Evolutionary conservation across 2,888 invertebrate species (phyloP), one percentile per base, ranked within the genome.

Genomic region (Synergus itoensis): DNA sequence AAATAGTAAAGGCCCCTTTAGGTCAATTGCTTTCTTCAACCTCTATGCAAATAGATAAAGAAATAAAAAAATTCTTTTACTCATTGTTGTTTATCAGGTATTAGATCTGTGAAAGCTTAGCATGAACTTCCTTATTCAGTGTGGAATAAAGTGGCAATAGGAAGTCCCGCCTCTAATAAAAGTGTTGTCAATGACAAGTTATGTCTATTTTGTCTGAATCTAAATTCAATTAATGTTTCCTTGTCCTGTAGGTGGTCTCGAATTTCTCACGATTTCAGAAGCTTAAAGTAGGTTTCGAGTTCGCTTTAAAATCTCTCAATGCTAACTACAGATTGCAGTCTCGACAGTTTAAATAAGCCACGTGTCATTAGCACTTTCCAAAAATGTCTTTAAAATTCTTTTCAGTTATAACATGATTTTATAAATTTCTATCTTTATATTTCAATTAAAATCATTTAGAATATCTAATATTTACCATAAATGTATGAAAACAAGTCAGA

Each of bases 211-310:
- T 43, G 28, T 45, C 28, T 69, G 48, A 69, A 28, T 69, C 3
- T 69, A 48, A 48, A 69, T 11, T 69, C 48, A 28, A 69, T 28
- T 69, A 28, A 36, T 53, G n/a, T n/a, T 73, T 57, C 9, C 53
- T 53, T 53, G 53, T 73, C 40, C n/a, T 40, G n/a, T 73, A 73
- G n/a, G 53, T 57, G 11, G 40, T n/a, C 28, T 14, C 53, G n/a
- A 57, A 73, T 73, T 53, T 73, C 73, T 53, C 73, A 53, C 73
- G 40, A 57, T 73, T 73, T 73, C 73, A 40, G 53, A 36, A 40
- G 36, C 11, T 53, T 28, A 57, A 67, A 73, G 73, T 73, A 73
- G 73, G 53, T 73, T 73, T 73, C 28, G 53, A 73, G 73, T 45
- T 73, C 53, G n/a, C 73, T 73, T 40, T 73, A 11, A n/a, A 73